Conservation (phyloP, 2,888 invertebrate genomes). For the Nycteola revayana region DNA sequence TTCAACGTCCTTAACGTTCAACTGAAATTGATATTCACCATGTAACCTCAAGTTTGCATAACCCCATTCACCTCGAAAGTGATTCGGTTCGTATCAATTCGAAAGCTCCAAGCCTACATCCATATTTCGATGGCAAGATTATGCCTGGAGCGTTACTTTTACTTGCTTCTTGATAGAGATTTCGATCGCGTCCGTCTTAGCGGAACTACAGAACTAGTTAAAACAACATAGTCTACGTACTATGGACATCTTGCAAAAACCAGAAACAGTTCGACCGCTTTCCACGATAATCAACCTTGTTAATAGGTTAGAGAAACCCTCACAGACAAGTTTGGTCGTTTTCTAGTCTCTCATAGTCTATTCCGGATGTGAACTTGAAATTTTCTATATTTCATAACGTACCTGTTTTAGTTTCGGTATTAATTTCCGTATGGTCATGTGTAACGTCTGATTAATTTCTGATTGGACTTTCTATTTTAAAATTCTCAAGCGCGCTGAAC, state of each 20-base stretch:
- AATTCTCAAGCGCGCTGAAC: conserved; percentile 44
- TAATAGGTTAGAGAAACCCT: conserved; percentile 75
- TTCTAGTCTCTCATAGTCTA: conserved; percentile 55
- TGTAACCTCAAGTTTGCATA: conserved; percentile 76
- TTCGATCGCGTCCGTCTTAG: conserved; percentile 53
- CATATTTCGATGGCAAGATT: conserved; percentile 66
- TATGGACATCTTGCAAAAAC: conserved; percentile 74
- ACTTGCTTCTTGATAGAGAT: conserved; percentile 63
- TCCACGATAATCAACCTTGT: conserved; percentile 68
- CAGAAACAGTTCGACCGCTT: conserved; percentile 66
- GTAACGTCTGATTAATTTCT: conserved; percentile 30
- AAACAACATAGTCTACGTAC: conserved; percentile 59
- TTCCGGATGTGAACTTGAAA: conserved; percentile 50
- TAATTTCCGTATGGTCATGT: conserved; percentile 24
- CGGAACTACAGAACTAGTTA: conserved; percentile 66
- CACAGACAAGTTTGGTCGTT: conserved; percentile 54
- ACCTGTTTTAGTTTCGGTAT: conserved; percentile 24
- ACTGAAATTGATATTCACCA: conserved; percentile 72
- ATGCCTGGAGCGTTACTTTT: conserved; percentile 72
- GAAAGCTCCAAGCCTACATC: conserved; percentile 74
- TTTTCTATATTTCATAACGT: conserved; percentile 33
- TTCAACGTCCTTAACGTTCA: conserved; percentile 46
- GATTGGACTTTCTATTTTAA: conserved; percentile 64
- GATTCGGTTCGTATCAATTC: conserved; percentile 59
- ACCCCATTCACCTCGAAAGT: conserved; percentile 73